These are phyloP conservation scores for Colletes latitarsis DNA, from an alignment of 1,140 invertebrate genomes.

Conservation along the genomic window DNA sequence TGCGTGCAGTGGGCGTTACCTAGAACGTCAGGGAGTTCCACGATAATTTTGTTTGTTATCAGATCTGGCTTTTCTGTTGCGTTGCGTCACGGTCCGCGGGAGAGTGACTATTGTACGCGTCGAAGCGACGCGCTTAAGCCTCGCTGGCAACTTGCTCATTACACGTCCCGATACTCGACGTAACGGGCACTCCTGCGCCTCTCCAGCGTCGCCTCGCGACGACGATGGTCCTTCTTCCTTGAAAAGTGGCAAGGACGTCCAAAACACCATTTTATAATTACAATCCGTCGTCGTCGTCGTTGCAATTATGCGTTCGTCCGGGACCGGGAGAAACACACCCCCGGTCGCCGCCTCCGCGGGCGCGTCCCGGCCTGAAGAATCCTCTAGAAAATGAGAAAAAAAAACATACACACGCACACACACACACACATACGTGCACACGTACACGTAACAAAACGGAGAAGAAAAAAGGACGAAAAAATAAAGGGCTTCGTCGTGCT, in stretches of 20 bases:
- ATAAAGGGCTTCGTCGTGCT: constrained; percentile 36
- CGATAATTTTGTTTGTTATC: neutral
- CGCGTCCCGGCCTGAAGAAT: constrained; percentile 29
- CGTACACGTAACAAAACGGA: neutral
- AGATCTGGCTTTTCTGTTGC: neutral
- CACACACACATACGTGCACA: no score
- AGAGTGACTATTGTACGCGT: constrained; percentile 12
- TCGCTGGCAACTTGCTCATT: constrained; percentile 31
- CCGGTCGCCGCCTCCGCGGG: constrained; percentile 6
- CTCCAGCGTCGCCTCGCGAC: constrained; percentile 32
- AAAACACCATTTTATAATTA: constrained; percentile 49
- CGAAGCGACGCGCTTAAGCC: constrained; percentile 11
- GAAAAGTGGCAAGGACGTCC: constrained; percentile 45
- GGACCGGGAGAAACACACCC: constrained; percentile 35
- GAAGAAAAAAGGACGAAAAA: neutral
- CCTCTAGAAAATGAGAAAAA: constrained; percentile 29
- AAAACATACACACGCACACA: neutral
- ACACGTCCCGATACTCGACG: constrained; percentile 44
- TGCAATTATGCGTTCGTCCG: constrained; percentile 38
- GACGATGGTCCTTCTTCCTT: constrained; percentile 29
- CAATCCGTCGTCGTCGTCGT: constrained; percentile 43
- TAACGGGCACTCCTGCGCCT: constrained; percentile 38
- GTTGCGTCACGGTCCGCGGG: neutral
- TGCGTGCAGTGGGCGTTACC: neutral
- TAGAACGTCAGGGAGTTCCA: neutral